Evolutionary conservation across 1,140 invertebrate species (phyloP), one percentile per base, ranked within the genome.

Genomic region (Oedothorax gibbosus): DNA sequence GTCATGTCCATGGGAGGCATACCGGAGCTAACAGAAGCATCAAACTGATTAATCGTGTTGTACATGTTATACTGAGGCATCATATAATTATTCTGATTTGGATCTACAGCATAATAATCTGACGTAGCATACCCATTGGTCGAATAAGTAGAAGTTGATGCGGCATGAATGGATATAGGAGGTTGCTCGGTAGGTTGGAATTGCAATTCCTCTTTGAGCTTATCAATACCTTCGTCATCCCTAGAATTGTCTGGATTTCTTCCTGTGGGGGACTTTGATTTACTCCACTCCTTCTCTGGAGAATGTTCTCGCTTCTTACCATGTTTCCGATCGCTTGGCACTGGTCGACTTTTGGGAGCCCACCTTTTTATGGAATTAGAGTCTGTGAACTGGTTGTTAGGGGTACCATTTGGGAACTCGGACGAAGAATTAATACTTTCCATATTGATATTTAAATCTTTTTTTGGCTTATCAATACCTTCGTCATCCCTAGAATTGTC

Each of bases 61-160:
- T 35, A 35, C 35, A 8, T 51, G 51, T 7, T 7, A n/a, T 10
- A 15, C 60, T 21, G 35, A 0, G 18, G 49, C 49, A 77, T 51
- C 15, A 49, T 11, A 62, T 77, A 77, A 64, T 15, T 49, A 18
- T n/a, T 21, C 53, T 64, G 56, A 64, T 2, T 51, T n/a, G 57
- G 35, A 64, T 77, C 73, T 10, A 77, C 4, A n/a, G 12, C 14
- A 62, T 57, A 75, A 35, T 64, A 49, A 11, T 77, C 73, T 51
- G 60, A 10, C 10, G 35, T n/a, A 64, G 9, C 18, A n/a, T 64
- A 77, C 3, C 20, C 57, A 64, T 51, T 62, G 11, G 56, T 6
- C 49, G 21, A 11, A 75, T 57, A 75, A 18, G 21, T 51, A 57
- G 35, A 15, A 56, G 49, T 71, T 18, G 69, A n/a, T 54, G 69